Conservation (phyloP, 2,888 invertebrate genomes). For the Calameuta idolon region DNA sequence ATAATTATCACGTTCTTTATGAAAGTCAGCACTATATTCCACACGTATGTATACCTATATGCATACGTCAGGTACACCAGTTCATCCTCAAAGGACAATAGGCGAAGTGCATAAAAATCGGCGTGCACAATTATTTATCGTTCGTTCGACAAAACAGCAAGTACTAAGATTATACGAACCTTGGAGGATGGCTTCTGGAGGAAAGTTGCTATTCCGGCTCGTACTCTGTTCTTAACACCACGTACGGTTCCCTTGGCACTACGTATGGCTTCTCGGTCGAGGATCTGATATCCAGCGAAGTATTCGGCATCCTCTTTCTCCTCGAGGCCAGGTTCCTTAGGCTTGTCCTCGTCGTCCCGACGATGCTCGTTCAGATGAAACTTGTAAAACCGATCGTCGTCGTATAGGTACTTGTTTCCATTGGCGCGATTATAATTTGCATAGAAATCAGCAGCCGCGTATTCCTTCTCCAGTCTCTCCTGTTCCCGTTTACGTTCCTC, state of each 20-base stretch:
- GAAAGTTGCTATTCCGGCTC: conserved; percentile 96
- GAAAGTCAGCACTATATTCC: neutral
- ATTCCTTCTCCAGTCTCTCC: conserved; percentile 57
- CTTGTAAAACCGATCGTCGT: conserved; percentile 83
- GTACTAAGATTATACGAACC: conserved; percentile 71
- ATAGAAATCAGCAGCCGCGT: conserved; percentile 39
- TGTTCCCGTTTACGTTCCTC: conserved; percentile 73
- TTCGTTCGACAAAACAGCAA: neutral
- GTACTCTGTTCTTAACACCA: conserved; percentile 93
- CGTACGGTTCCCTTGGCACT: conserved; percentile 94
- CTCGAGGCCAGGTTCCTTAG: conserved; percentile 51
- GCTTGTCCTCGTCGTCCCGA: conserved; percentile 66
- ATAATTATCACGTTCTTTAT: neutral
- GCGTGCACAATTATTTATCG: neutral
- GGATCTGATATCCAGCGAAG: conserved; percentile 85
- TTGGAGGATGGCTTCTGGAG: conserved; percentile 84
- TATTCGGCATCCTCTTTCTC: conserved; percentile 73
- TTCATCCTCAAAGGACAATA: neutral
- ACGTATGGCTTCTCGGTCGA: conserved; percentile 81
- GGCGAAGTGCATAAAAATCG: neutral
- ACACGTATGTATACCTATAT: neutral
- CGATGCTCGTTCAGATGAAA: conserved; percentile 83
- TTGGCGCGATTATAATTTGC: conserved; percentile 58
- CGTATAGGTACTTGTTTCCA: conserved; percentile 73
- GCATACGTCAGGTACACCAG: neutral